A percentile compares a stretch with the other conserved stretches of the same genome.
These are phyloP conservation scores for Drosophila affinis DNA, from an alignment of 2,888 invertebrate genomes.

Conservation along the genomic window DNA sequence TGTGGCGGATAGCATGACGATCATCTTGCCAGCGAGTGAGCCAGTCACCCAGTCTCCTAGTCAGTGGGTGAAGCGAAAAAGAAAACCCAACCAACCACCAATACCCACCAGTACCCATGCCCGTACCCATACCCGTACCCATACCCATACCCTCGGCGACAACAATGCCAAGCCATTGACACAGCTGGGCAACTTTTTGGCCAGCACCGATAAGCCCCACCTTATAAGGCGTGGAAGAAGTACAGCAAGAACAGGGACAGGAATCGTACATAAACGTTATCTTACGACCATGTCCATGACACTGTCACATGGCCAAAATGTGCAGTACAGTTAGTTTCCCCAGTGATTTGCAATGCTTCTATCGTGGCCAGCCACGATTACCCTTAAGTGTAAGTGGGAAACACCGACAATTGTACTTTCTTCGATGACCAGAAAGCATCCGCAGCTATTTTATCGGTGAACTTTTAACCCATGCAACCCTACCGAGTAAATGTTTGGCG, in stretches of 20 bases:
- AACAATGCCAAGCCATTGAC: slow-evolving; percentile 42
- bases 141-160: not conserved
- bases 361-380: not conserved
- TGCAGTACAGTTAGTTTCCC: slow-evolving; percentile 61
- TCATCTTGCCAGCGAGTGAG: slow-evolving; percentile 27
- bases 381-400: not conserved
- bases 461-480: too few species aligned
- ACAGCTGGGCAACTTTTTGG: slow-evolving; percentile 38
- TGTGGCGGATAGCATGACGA: slow-evolving; percentile 41
- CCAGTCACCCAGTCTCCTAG: slow-evolving; percentile 1
- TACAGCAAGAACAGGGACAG: not conserved
- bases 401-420: not conserved
- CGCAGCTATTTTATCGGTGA: too few species aligned
- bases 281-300: slow-evolving; percentile 34
- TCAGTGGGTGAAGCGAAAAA: slow-evolving; percentile 25
- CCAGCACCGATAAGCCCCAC: slow-evolving; percentile 30
- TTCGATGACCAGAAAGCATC: too few species aligned
- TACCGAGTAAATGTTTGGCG: too few species aligned
- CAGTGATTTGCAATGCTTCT: slow-evolving; percentile 31
- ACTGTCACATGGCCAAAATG: slow-evolving; percentile 31
- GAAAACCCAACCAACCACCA: too few species aligned
- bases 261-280: slow-evolving; percentile 41
- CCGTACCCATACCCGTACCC: too few species aligned
- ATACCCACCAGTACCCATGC: too few species aligned
- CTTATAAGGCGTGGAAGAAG: slow-evolving; percentile 16